Conservation (phyloP, 2,113 vertebrate genomes). For the Orcinus orca region DNA sequence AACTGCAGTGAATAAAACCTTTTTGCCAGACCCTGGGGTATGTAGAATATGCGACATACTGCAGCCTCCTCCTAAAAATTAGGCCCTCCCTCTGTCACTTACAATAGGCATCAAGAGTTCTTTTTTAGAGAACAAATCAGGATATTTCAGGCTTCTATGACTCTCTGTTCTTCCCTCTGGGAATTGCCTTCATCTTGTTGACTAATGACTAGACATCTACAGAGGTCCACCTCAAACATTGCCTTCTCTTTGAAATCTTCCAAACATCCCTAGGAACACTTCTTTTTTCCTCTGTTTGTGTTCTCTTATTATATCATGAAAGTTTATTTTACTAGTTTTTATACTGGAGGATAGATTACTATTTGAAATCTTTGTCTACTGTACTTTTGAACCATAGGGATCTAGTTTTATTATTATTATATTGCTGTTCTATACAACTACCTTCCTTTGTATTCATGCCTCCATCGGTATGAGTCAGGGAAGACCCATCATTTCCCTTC, state of each 20-base stretch:
- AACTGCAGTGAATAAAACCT: background rate
- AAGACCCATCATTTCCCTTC: background rate
- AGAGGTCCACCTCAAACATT: background rate
- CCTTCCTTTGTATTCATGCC: background rate
- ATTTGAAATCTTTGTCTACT: background rate
- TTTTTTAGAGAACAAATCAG: background rate
- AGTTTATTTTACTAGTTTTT: background rate
- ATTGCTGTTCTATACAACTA: background rate
- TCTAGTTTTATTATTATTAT: background rate
- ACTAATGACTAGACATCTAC: background rate
- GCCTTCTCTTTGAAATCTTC: background rate
- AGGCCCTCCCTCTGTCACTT: background rate
- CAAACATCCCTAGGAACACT: background rate
- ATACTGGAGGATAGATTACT: background rate
- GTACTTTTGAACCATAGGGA: background rate
- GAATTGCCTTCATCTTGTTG: background rate
- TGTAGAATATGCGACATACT: background rate
- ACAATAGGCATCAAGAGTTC: background rate
- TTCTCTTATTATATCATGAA: background rate
- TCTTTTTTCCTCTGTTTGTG: background rate
- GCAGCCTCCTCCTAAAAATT: background rate
- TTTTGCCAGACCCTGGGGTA: background rate
- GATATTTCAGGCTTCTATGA: background rate
- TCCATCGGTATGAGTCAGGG: background rate
- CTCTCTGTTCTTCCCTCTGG: background rate